Conservation (phyloP, 1,140 invertebrate species). For the Lethrus apterus region DNA sequence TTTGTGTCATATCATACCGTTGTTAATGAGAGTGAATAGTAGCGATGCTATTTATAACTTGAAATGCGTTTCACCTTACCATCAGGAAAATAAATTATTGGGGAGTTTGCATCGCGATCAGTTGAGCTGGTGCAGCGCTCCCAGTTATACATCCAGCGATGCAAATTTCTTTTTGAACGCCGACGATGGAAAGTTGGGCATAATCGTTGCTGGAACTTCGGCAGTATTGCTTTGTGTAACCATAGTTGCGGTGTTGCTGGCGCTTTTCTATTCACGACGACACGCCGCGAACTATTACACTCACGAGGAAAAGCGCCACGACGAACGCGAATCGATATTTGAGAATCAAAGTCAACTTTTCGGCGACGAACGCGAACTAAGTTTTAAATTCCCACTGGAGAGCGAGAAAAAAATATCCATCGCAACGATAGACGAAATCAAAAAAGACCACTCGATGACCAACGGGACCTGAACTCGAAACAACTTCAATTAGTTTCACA, state of each 20-base stretch:
- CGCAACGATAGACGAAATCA: conserved; percentile 39
- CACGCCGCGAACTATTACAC: conserved; percentile 67
- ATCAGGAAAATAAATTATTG: conserved; percentile 45
- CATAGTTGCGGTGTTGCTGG: conserved; percentile 44
- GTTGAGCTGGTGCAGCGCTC: conserved; percentile 46
- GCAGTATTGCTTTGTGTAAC: conserved; percentile 48
- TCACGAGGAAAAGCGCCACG: conserved; percentile 55
- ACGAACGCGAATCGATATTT: conserved; percentile 44
- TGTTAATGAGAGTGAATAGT: conserved; percentile 48
- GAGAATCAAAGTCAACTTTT: conserved; percentile 41
- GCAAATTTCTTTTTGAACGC: conserved; percentile 38
- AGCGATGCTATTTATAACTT: conserved; percentile 44
- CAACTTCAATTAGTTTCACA: background rate
- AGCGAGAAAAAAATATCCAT: conserved; percentile 35
- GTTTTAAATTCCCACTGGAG: conserved; percentile 39
- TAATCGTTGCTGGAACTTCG: conserved; percentile 50
- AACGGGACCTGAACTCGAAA: conserved; percentile 31
- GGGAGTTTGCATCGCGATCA: conserved; percentile 42
- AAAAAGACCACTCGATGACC: conserved; percentile 34
- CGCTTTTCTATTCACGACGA: conserved; percentile 50
- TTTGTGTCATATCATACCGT: conserved; percentile 51
- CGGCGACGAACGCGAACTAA: conserved; percentile 34
- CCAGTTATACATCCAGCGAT: conserved; percentile 31
- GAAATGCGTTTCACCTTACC: conserved; percentile 46
- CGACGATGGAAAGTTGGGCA: conserved; percentile 49